Evolutionary conservation across 37 sponge, comb jelly and placozoan genomes (phyloP).

Genomic region (Cladorhizidae sp.): DNA sequence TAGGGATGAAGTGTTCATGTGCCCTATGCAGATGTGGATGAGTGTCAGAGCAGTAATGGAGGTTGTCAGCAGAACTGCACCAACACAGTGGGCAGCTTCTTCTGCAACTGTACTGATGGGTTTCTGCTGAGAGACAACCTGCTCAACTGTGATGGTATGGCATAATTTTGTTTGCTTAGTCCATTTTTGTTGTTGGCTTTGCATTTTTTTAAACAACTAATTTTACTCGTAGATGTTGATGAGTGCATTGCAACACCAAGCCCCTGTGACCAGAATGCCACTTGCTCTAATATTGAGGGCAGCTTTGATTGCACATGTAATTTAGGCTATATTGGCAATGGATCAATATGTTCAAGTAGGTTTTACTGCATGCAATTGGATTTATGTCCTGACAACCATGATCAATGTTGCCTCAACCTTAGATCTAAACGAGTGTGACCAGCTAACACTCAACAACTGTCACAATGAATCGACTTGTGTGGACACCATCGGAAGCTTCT

Average conservation of each 20-base stretch:
- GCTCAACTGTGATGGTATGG: not conserved
- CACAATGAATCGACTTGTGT: not conserved
- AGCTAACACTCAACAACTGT: not conserved
- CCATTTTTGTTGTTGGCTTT: no score
- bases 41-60: conserved; percentile 25
- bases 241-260: conserved; percentile 14
- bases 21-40: conserved; percentile 29
- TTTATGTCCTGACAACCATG: not conserved
- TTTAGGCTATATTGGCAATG: conserved; percentile 28
- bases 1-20: not conserved
- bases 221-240: conserved; percentile 5
- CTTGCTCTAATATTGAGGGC: conserved; percentile 45
- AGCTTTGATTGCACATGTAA: conserved; percentile 40
- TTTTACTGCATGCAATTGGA: not conserved
- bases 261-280: conserved; percentile 18
- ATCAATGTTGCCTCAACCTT: not conserved
- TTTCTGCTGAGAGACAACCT: conserved; percentile 9
- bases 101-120: conserved; percentile 24
- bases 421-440: conserved; percentile 6
- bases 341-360: conserved; percentile 30
- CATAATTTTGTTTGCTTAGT: not conserved
- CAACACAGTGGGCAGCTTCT: conserved; percentile 31
- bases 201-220: no score
- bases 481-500: not conserved
- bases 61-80: conserved; percentile 36